phyloP scores from a whole-genome alignment of 2,888 invertebrate genomes.

The Charanyca ferruginea region DNA sequence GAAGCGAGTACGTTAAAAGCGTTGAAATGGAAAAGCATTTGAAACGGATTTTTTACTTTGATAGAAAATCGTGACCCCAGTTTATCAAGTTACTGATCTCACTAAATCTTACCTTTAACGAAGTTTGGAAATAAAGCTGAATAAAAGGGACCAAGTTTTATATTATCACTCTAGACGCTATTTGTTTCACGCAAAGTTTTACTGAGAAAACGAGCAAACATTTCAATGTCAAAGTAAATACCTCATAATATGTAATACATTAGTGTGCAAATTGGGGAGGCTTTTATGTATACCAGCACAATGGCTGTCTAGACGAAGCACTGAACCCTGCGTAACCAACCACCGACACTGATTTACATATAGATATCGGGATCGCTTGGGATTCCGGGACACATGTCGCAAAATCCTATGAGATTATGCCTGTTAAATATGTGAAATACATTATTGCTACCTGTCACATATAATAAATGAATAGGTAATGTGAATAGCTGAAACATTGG shows the following conservation, averaged over 20 bases:
- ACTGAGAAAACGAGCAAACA: conserved; percentile 10
- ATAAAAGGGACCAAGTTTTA: conserved; percentile 12
- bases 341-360: conserved; percentile 65
- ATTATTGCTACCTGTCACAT: conserved; percentile 14
- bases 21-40: conserved; percentile 29
- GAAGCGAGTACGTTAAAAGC: conserved; percentile 23
- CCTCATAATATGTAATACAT: conserved; percentile 27
- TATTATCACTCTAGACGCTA: conserved; percentile 3
- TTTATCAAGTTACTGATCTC: conserved; percentile 37
- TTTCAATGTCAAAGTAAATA: conserved; percentile 41
- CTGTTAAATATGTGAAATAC: conserved; percentile 28
- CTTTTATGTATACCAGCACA: conserved; percentile 59
- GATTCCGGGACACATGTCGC: conserved; percentile 37
- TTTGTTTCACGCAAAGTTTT: conserved; percentile 2
- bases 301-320: conserved; percentile 69
- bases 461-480: conserved; percentile 1
- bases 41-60: conserved; percentile 22
- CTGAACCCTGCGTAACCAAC: conserved; percentile 48
- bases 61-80: conserved; percentile 14
- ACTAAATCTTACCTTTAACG: conserved; percentile 17
- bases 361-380: conserved; percentile 47
- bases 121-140: conserved; percentile 15
- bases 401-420: conserved; percentile 27
- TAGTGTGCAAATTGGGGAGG: conserved; percentile 47
- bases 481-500: background rate